These are phyloP conservation scores for Microcebus murinus DNA, from an alignment of 2,113 vertebrate species.

Conservation along the genomic window DNA sequence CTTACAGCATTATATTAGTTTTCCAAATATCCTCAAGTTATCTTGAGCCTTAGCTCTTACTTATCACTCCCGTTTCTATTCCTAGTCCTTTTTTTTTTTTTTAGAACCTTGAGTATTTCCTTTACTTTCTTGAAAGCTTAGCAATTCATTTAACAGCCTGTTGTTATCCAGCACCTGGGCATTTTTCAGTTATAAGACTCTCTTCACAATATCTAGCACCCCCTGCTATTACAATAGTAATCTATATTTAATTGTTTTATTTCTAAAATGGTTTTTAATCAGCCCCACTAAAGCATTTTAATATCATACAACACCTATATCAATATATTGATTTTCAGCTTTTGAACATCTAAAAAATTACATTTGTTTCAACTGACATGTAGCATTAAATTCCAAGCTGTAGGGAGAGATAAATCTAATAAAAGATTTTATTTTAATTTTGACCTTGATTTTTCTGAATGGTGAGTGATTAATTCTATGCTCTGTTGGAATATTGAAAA, in stretches of 20 bases:
- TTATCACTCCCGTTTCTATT: not conserved
- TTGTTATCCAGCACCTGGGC: not conserved
- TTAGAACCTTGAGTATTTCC: not conserved
- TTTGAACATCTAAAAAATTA: slow-evolving; percentile 19
- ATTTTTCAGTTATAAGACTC: not conserved
- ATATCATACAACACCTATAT: not conserved
- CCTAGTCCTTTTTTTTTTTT: too few relatives aligned
- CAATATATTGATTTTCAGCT: not conserved
- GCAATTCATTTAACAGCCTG: not conserved
- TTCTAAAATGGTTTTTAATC: not conserved
- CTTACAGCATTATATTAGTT: not conserved
- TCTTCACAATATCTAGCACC: not conserved
- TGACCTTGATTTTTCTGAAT: slow-evolving; percentile 50
- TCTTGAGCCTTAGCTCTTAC: not conserved
- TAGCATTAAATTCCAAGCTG: not conserved
- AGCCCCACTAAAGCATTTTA: not conserved
- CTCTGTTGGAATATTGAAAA: slow-evolving; percentile 4
- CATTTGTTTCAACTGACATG: not conserved
- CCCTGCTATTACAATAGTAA: not conserved
- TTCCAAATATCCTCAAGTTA: not conserved
- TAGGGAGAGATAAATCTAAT: not conserved
- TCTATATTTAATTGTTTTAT: not conserved
- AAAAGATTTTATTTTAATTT: slow-evolving; percentile 26
- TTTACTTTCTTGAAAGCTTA: not conserved
- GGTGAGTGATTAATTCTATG: slow-evolving; percentile 25